phyloP scores from a whole-genome alignment of 2,888 invertebrate genomes.

The Leptopilina syphax region DNA sequence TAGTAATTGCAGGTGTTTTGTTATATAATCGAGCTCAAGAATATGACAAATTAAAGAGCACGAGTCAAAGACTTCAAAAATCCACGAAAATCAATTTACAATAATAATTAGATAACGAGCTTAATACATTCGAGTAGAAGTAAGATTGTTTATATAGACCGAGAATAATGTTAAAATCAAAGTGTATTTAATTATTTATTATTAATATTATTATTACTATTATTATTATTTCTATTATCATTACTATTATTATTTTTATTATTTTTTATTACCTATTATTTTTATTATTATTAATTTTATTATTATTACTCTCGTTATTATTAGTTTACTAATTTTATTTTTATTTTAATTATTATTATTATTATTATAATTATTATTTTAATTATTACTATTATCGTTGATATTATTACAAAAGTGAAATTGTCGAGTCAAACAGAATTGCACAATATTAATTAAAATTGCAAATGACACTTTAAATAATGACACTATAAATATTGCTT shows the following conservation, averaged over 20 bases:
- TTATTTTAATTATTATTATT: not conserved
- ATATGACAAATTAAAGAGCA: constrained; percentile 77
- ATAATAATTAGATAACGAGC: constrained; percentile 56
- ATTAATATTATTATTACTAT: constrained; percentile 8
- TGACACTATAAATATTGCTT: not conserved
- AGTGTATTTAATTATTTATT: constrained; percentile 8
- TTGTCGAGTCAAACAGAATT: not conserved
- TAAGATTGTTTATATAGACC: constrained; percentile 22
- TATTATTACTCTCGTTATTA: not conserved
- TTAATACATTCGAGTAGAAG: constrained; percentile 17
- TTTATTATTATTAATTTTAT: too few species aligned
- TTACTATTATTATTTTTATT: too few species aligned
- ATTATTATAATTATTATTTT: too few species aligned
- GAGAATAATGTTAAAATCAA: constrained; percentile 13
- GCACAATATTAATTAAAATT: constrained; percentile 8
- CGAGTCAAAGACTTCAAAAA: constrained; percentile 60
- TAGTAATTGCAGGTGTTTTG: constrained; percentile 85
- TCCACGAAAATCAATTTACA: constrained; percentile 73
- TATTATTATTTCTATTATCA: not conserved
- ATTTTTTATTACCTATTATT: too few species aligned
- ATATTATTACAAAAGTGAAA: not conserved
- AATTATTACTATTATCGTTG: too few species aligned
- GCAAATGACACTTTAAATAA: not conserved
- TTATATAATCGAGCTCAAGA: constrained; percentile 86
- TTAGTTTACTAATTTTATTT: too few species aligned